phyloP scores from a whole-genome alignment of 1,140 invertebrate species.

The Orius laevigatus region DNA sequence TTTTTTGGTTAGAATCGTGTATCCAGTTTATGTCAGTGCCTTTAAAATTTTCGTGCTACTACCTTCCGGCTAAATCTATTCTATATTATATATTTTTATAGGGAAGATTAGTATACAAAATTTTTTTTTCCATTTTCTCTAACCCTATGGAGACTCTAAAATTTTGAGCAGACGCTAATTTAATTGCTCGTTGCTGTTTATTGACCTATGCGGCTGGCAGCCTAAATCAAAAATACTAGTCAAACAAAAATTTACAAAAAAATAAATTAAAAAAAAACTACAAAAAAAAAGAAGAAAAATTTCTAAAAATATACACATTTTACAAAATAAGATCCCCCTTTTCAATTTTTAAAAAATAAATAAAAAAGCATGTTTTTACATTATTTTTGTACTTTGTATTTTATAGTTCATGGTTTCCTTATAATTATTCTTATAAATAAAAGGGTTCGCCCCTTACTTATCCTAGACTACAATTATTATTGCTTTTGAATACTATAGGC shows the following conservation, averaged over 20 bases:
- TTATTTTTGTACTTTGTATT: constrained; percentile 1
- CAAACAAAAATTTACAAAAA: background rate
- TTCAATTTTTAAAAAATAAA: background rate
- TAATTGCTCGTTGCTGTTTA: constrained; percentile 16
- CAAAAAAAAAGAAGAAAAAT: constrained; percentile 5
- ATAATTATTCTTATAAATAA: background rate
- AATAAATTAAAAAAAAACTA: background rate
- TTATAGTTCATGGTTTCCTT: background rate
- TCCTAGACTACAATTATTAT: constrained; percentile 14
- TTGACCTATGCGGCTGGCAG: constrained; percentile 11
- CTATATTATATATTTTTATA: constrained; percentile 7
- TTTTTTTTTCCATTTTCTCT: background rate
- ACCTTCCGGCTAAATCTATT: constrained; percentile 12
- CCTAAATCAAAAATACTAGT: no score
- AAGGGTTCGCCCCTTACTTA: background rate
- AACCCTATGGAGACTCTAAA: constrained; percentile 11
- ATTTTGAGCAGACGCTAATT: constrained; percentile 14
- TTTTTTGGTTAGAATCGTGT: constrained; percentile 16
- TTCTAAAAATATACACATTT: constrained; percentile 1
- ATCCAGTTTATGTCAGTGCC: constrained; percentile 12
- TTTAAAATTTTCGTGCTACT: constrained; percentile 10
- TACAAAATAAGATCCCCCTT: background rate
- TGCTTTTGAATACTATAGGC: constrained; percentile 17
- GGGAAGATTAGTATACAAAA: constrained; percentile 16
- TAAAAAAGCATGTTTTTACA: constrained; percentile 2